Conservation (phyloP, 2,888 invertebrate genomes). For the Rhamnusium bicolor region DNA sequence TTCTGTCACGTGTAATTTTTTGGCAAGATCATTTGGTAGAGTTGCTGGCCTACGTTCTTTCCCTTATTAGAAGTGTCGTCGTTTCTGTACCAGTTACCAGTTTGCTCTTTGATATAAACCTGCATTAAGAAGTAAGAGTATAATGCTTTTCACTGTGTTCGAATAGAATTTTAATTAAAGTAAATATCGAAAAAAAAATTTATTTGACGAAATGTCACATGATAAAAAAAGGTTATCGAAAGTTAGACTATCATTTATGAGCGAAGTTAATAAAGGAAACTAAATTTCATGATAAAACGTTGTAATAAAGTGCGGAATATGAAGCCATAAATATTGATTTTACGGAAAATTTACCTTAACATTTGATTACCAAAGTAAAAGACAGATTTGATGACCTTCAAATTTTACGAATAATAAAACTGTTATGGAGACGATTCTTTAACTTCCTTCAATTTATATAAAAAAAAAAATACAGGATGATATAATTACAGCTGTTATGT, state of each 20-base stretch:
- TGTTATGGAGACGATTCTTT: no score
- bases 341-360: background rate
- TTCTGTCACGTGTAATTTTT: slow-evolving; percentile 42
- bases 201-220: background rate
- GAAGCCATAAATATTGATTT: background rate
- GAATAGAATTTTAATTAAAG: background rate
- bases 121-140: background rate
- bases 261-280: no score
- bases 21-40: slow-evolving; percentile 34
- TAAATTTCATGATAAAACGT: no score
- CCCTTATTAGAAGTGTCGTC: slow-evolving; percentile 1
- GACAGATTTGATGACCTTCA: background rate
- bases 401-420: no score
- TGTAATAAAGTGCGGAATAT: background rate
- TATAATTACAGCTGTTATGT: no score
- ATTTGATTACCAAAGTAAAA: background rate
- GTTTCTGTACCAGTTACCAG: background rate
- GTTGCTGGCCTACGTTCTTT: slow-evolving; percentile 6
- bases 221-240: background rate
- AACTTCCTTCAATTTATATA: no score
- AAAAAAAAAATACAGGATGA: no score
- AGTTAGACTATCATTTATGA: background rate
- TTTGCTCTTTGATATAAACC: background rate
- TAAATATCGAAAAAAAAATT: background rate
- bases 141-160: background rate